A percentile compares a stretch with the other conserved stretches of the same genome.
Evolutionary conservation across 2,113 vertebrate species (phyloP).

Genomic region (Sapajus apella): DNA sequence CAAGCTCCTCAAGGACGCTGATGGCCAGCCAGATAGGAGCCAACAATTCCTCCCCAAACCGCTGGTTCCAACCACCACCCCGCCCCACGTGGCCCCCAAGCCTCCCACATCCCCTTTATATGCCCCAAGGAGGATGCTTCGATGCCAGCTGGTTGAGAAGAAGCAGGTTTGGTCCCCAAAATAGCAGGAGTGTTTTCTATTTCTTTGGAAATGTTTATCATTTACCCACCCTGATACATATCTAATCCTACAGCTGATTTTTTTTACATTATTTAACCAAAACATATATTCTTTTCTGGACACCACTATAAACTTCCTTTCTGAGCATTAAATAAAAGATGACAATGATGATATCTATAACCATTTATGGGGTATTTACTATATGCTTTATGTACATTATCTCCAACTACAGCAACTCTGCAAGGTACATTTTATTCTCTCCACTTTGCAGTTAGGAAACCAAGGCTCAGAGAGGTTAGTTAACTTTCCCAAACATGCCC

Average conservation of each 20-base stretch:
- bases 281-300: background rate
- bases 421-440: background rate
- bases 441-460: background rate
- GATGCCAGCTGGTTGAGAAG: background rate
- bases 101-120: background rate
- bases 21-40: background rate
- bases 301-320: background rate
- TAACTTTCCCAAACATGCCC: background rate
- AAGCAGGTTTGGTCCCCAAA: background rate
- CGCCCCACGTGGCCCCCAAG: rapidly evolving
- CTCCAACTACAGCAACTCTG: background rate
- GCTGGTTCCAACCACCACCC: background rate
- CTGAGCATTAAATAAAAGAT: background rate
- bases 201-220: background rate
- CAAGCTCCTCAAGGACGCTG: background rate
- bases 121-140: background rate
- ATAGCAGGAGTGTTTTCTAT: background rate
- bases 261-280: background rate
- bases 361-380: background rate
- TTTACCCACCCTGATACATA: background rate
- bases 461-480: background rate
- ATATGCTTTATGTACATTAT: background rate
- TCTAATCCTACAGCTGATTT: background rate
- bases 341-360: background rate
- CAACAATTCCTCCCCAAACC: background rate